Conservation (phyloP, 2,888 invertebrate species). For the Pantelozetes paolii region DNA sequence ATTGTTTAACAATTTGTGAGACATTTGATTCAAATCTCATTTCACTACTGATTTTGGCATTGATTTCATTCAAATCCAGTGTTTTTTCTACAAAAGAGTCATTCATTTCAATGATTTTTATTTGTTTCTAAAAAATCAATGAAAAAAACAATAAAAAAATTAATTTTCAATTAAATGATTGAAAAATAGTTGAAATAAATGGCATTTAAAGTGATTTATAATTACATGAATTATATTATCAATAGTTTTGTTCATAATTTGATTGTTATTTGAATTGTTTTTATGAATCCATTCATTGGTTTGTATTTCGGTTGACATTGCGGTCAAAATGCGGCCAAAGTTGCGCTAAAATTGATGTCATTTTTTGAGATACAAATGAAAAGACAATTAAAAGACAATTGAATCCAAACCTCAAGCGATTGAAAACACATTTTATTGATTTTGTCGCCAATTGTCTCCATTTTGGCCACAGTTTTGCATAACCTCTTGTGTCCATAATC, state of each 20-base stretch:
- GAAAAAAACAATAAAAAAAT: background rate
- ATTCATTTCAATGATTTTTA: background rate
- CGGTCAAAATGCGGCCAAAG: background rate
- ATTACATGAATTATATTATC: constrained; percentile 20
- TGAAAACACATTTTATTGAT: background rate
- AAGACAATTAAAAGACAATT: too few species aligned
- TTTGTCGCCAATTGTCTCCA: constrained; percentile 11
- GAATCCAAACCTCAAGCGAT: background rate
- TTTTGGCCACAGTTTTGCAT: constrained; percentile 25
- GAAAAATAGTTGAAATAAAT: background rate
- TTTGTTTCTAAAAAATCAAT: constrained; percentile 30
- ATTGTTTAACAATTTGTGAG: background rate
- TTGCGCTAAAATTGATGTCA: background rate
- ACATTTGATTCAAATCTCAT: too few species aligned
- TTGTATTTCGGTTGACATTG: background rate
- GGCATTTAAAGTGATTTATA: background rate
- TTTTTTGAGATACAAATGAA: background rate
- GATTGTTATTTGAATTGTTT: background rate
- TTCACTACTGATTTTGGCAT: background rate
- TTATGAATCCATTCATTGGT: background rate
- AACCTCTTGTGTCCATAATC: constrained; percentile 5
- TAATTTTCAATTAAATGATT: background rate
- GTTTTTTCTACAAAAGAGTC: constrained; percentile 9
- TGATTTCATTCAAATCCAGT: background rate
- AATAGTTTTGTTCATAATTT: background rate